Percentiles rank a stretch among this genome's conserved stretches.
Conservation (phyloP, 1,140 invertebrate species). For the Aporrectodea caliginosa region DNA sequence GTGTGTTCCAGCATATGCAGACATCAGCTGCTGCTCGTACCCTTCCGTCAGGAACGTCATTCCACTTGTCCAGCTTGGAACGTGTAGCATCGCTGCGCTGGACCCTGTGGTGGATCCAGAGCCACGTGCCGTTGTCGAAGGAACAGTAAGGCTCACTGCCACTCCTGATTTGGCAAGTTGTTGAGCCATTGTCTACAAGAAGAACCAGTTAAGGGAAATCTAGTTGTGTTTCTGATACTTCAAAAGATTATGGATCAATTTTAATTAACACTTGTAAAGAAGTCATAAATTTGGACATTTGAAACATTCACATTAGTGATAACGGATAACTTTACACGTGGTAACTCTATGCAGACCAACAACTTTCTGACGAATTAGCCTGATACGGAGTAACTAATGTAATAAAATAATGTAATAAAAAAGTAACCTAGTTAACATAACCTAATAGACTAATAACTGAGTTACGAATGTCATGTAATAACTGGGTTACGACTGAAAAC, state of each 20-base stretch:
- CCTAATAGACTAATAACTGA: no score
- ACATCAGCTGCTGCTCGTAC: slow-evolving; percentile 48
- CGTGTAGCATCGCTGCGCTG: slow-evolving; percentile 17
- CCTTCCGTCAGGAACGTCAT: slow-evolving; percentile 30
- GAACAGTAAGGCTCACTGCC: neutral
- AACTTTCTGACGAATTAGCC: no score
- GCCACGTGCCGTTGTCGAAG: no score
- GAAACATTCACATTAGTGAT: neutral
- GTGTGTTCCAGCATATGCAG: slow-evolving; percentile 60
- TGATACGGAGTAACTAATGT: no score
- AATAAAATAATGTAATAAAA: no score
- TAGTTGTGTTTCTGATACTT: neutral
- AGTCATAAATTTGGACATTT: neutral
- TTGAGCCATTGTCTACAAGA: neutral
- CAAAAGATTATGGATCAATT: neutral
- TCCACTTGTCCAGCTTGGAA: slow-evolving; percentile 31
- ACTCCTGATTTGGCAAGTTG: neutral
- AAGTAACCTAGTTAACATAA: no score
- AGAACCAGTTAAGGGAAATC: neutral
- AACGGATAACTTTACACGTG: neutral
- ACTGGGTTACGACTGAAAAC: no score
- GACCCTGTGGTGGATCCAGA: neutral
- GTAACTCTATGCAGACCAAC: neutral
- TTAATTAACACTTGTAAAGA: neutral
- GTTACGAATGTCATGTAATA: no score